Base-by-base conservation (phyloP, 2,797 vertebrate genomes). In the Enteromius anoplus region DNA sequence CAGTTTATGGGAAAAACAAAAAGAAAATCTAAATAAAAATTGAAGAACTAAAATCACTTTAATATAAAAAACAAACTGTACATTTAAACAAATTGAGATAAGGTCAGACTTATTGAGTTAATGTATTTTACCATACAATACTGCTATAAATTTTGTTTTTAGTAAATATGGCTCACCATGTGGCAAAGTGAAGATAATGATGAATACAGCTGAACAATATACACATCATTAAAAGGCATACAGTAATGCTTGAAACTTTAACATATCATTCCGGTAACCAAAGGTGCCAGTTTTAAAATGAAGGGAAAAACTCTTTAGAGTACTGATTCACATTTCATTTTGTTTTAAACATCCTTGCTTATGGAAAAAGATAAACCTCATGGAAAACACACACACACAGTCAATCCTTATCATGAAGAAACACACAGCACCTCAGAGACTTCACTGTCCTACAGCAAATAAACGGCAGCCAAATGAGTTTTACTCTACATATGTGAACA, bases 351-450 rank as follows among this genome's bases (percentile, higher is more conserved):
- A 58, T 40, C 6, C 17, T 58, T 75, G 34, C 32, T 58, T 42
- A 26, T 58, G 21, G 6, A 42, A 75, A 58, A 58, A 60, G 7
- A 75, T 15, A 37, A 34, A 73, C 5, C 29, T 49, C 17, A 21
- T 21, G 17, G 29, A 53, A 11, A 21, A 72, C 64, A 51, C 34
- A 26, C 23, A 78, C n/a, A 62, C 37, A 32, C 55, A 40, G 10
- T 2, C 60, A 66, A 34, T 37, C 26, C 53, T 72, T 81, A 81
- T 72, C 68, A 81, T 71, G 34, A 62, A 71, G 66, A 72, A 72
- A 72, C 53, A 53, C 69, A 69, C 51, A 60, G 78, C 37, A 47
- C 23, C 37, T 60, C 23, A 47, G 78, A 62, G 68, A 72, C 17
- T 5, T 47, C 42, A 58, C 40, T 53, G 37, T 70, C 51, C 51